A percentile compares a stretch with the other conserved stretches of the same genome.
phyloP scores from a whole-genome alignment of 2,888 invertebrate species.

The Drosophila tripunctata region DNA sequence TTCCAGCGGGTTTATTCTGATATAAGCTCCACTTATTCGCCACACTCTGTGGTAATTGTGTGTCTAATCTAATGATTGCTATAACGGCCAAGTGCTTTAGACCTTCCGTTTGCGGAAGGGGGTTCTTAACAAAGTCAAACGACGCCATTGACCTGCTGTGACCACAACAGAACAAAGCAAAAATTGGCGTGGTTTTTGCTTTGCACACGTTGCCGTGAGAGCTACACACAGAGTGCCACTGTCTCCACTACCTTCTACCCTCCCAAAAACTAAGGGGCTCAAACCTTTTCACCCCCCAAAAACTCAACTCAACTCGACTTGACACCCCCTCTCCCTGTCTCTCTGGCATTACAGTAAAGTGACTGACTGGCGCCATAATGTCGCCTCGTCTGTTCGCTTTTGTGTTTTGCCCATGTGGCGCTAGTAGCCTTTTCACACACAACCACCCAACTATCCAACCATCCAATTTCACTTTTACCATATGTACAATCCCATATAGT shows the following conservation, averaged over 20 bases:
- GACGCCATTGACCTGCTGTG: conserved; percentile 64
- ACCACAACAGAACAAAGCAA: conserved; percentile 39
- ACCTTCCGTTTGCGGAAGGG: conserved; percentile 1
- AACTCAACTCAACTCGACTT: too few relatives aligned
- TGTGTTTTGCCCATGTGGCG: conserved; percentile 44
- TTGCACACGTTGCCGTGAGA: conserved; percentile 38
- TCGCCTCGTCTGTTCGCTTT: conserved; percentile 56
- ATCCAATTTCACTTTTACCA: conserved; percentile 19
- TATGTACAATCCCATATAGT: conserved; percentile 28
- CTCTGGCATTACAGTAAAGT: conserved; percentile 38
- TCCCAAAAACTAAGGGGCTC: too few relatives aligned
- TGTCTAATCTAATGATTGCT: conserved; percentile 47
- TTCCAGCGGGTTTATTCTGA: too few relatives aligned
- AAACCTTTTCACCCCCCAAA: background rate
- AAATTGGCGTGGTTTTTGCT: conserved; percentile 13
- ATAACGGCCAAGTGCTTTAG: conserved; percentile 28
- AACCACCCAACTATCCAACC: conserved; percentile 4
- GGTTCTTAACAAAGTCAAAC: conserved; percentile 43
- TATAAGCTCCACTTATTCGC: background rate
- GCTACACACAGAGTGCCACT: too few relatives aligned
- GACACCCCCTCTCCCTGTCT: background rate
- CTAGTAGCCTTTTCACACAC: conserved; percentile 43
- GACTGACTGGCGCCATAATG: conserved; percentile 79
- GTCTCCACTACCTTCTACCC: too few relatives aligned
- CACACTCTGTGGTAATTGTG: conserved; percentile 22